These are phyloP conservation scores for Microcebus griseorufus DNA, from an alignment of 2,113 vertebrate species.

Conservation along the genomic window DNA sequence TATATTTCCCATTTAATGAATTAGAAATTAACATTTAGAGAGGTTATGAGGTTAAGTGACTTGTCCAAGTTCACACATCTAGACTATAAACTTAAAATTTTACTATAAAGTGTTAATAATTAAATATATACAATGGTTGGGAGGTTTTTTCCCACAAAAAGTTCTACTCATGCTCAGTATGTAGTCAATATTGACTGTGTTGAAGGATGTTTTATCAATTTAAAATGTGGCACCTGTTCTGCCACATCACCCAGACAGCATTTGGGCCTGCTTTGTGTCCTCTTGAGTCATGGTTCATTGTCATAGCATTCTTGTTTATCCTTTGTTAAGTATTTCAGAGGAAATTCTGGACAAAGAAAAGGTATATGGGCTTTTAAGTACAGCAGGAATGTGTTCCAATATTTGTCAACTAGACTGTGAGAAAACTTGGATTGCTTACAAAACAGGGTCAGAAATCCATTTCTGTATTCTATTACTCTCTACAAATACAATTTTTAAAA, in stretches of 20 bases:
- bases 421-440: constrained; percentile 26
- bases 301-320: neutral
- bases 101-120: neutral
- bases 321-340: constrained; percentile 5
- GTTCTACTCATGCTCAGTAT: neutral
- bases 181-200: neutral
- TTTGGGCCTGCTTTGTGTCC: neutral
- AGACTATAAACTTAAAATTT: neutral
- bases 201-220: constrained; percentile 14
- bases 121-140: neutral
- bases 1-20: neutral
- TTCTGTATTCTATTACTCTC: neutral
- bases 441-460: constrained; percentile 2
- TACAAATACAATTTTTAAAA: neutral
- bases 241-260: neutral
- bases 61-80: neutral
- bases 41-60: neutral
- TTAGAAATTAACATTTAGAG: constrained; percentile 1
- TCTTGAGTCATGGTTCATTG: neutral
- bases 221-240: constrained; percentile 12
- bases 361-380: neutral
- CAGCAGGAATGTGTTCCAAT: neutral
- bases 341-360: constrained; percentile 31
- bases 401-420: neutral
- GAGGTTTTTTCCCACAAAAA: neutral